These are phyloP conservation scores for Nothoprocta perdicaria DNA, from an alignment of 2,113 vertebrate genomes.

Conservation along the genomic window DNA sequence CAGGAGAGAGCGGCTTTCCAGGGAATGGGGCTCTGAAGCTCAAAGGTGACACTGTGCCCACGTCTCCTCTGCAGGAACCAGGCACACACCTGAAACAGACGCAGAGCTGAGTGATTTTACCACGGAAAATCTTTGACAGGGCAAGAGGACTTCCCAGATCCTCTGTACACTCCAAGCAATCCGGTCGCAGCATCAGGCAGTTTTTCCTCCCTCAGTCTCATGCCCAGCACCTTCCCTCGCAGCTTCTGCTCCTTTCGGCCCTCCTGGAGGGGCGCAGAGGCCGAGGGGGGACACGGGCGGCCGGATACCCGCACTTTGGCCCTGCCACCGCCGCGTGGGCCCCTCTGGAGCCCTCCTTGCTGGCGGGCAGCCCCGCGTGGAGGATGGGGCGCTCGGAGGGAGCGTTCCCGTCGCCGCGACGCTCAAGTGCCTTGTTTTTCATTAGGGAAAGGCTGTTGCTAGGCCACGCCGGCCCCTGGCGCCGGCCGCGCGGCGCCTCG, in stretches of 20 bases:
- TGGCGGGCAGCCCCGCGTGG: background rate
- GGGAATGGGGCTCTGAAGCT: background rate
- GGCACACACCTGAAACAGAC: background rate
- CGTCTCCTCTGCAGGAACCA: background rate
- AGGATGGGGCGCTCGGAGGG: background rate
- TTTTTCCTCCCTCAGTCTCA: background rate
- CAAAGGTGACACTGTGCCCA: fast-evolving
- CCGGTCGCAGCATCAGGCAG: background rate
- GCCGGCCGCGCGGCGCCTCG: constrained; percentile 14
- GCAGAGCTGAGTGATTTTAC: background rate
- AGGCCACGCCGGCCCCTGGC: constrained; percentile 55
- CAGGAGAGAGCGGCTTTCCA: background rate
- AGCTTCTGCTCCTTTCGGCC: background rate
- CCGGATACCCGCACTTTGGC: fast-evolving
- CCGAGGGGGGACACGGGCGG: background rate
- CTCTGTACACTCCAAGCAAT: background rate
- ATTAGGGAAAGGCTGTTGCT: constrained; percentile 72
- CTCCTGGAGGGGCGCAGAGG: fast-evolving
- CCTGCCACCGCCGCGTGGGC: background rate
- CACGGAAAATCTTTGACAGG: background rate
- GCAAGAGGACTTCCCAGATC: too few species aligned
- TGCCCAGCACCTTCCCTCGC: background rate
- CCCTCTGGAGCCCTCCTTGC: background rate
- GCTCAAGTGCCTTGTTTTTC: constrained; percentile 69
- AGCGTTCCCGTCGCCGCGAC: constrained; percentile 7